These are phyloP conservation scores for Erpornis zantholeuca DNA, from an alignment of 2,113 vertebrate genomes.

Conservation along the genomic window DNA sequence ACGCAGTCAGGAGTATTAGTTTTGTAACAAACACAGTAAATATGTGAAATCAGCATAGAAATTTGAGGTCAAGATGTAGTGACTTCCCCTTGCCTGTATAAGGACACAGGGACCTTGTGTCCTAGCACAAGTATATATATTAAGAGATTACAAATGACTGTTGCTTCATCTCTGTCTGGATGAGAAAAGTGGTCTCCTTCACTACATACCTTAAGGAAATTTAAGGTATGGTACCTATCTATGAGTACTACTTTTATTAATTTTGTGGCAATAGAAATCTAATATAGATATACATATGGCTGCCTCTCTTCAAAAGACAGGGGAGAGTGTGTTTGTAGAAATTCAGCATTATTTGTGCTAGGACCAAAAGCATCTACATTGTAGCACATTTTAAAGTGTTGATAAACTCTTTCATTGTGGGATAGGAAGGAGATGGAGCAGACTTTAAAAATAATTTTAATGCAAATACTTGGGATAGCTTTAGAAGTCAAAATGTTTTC, in stretches of 20 bases:
- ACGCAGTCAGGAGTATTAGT: neutral
- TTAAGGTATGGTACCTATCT: neutral
- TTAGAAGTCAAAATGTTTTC: neutral
- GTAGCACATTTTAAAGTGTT: neutral
- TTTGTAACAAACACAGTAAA: neutral
- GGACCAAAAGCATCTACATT: neutral
- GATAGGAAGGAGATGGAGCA: neutral
- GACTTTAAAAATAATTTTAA: neutral
- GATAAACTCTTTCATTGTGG: neutral
- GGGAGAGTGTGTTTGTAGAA: neutral
- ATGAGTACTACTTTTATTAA: neutral
- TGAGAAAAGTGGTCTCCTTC: neutral
- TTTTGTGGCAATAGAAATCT: constrained; percentile 30
- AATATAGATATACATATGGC: neutral
- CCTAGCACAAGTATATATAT: neutral
- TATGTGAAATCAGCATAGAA: neutral
- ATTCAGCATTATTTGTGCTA: neutral
- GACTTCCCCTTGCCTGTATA: neutral
- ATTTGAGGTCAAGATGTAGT: neutral
- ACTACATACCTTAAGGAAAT: constrained; percentile 15
- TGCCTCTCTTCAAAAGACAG: neutral
- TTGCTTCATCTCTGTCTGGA: neutral
- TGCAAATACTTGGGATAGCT: neutral
- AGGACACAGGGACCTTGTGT: neutral
- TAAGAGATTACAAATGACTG: neutral